Conservation (phyloP, 2,113 vertebrate genomes). For the Labeo catla region DNA sequence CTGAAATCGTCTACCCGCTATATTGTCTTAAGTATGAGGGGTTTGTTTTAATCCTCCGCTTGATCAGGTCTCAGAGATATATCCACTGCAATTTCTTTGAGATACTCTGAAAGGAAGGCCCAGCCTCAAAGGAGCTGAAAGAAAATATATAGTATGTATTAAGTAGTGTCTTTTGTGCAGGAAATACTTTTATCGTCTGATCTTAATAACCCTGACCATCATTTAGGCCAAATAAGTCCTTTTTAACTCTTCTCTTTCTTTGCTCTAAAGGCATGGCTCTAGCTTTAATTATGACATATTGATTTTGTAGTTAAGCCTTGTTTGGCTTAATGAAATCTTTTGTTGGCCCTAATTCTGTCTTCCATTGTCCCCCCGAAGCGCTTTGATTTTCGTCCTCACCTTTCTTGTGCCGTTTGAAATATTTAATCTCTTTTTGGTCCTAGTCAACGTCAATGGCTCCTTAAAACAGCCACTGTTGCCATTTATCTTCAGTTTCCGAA, state of each 20-base stretch:
- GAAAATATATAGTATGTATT: conserved; percentile 62
- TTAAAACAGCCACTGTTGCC: conserved; percentile 82
- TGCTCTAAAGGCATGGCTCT: conserved; percentile 70
- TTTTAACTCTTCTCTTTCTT: conserved; percentile 63
- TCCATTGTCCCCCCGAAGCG: conserved; percentile 79
- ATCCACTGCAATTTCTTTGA: conserved; percentile 51
- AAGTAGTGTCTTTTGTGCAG: conserved; percentile 63
- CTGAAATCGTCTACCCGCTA: background rate
- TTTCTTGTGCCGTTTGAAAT: conserved; percentile 68
- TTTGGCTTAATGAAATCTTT: conserved; percentile 95
- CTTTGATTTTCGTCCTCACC: conserved; percentile 69
- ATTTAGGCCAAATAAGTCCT: conserved; percentile 80
- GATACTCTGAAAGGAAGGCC: conserved; percentile 65
- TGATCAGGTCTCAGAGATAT: conserved; percentile 40
- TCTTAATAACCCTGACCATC: conserved; percentile 83
- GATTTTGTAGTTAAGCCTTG: conserved; percentile 89
- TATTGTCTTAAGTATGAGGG: conserved; percentile 1
- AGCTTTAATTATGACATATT: conserved; percentile 89
- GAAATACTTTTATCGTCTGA: conserved; percentile 76
- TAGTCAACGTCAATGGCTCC: conserved; percentile 69
- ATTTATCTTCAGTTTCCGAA: conserved; percentile 87
- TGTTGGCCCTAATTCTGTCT: conserved; percentile 85
- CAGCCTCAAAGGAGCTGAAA: conserved; percentile 65
- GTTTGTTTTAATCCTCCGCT: conserved; percentile 16
- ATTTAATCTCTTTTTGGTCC: conserved; percentile 66